Evolutionary conservation across 2,888 invertebrate species (phyloP), one percentile per base, ranked within the genome.

Genomic region (Spodoptera littoralis): DNA sequence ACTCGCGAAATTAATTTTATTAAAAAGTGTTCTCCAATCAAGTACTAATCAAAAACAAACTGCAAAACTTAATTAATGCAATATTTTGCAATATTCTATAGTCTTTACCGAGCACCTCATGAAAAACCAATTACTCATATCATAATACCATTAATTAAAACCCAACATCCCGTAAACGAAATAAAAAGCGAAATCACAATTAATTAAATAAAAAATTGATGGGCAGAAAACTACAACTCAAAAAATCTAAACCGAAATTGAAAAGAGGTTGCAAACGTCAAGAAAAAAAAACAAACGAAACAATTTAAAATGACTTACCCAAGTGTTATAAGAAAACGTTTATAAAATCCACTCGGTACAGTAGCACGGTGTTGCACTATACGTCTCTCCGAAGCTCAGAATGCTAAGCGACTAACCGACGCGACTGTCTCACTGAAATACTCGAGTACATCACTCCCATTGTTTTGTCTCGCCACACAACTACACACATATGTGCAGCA

Each of bases 291-390:
- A n/a, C 2, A 5, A 11, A 6, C 5, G 36, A 47, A 62, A 30
- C 9, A n/a, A 51, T 24, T 22, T 11, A 4, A 12, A 41, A 51
- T 11, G 42, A 74, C 74, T 80, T 71, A 77, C 68, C 67, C 69
- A 72, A 66, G 55, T 65, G 63, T 46, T 74, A 65, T 63, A 51
- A 46, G 53, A 54, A 59, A 48, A 64, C 65, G 54, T 72, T 66
- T 69, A 68, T 69, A 51, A 74, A 79, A 64, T 65, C 53, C 55
- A 65, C 65, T 65, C 72, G 55, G 48, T 47, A 71, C 72, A 56
- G 48, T 47, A 41, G 47, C 51, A 59, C 58, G 62, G 18, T 30
- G 36, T 46, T 41, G 45, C 76, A 76, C 59, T 43, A 57, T 36
- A 60, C 71, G 71, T 76, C 52, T 71, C 41, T 57, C 49, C 60